phyloP scores from a whole-genome alignment of 2,113 vertebrate species.

The Pristiophorus japonicus region DNA sequence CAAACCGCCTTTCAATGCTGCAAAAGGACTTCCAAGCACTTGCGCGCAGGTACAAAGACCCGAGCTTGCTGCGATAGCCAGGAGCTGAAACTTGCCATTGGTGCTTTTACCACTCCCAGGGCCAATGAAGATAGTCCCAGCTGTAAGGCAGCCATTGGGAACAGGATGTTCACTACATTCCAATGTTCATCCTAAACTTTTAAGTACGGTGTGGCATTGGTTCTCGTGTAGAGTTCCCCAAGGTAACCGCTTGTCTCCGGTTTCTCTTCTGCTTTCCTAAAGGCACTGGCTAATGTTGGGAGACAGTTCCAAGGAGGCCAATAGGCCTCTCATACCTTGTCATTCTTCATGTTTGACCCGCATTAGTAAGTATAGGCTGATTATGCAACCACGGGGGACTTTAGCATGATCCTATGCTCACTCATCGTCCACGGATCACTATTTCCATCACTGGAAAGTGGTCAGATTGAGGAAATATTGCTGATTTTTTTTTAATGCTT shows the following conservation, averaged over 20 bases:
- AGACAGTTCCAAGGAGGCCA: neutral
- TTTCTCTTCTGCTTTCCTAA: neutral
- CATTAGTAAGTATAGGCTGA: neutral
- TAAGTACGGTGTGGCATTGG: neutral
- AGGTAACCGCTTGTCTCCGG: neutral
- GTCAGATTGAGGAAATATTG: neutral
- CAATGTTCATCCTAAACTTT: neutral
- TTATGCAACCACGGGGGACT: neutral
- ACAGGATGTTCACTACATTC: neutral
- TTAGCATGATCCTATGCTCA: neutral
- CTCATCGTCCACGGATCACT: neutral
- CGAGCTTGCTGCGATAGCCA: neutral
- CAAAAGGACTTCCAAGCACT: neutral
- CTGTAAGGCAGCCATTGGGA: neutral
- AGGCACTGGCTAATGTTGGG: neutral
- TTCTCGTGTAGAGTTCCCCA: neutral
- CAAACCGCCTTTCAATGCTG: neutral
- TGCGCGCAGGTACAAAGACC: neutral
- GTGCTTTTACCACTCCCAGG: neutral
- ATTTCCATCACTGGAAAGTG: neutral
- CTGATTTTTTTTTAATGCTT: neutral
- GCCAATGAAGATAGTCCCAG: neutral
- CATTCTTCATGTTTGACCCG: neutral
- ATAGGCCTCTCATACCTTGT: neutral
- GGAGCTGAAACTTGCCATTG: neutral